phyloP scores from a whole-genome alignment of 2,888 invertebrate genomes.

The Salpingus planirostris region DNA sequence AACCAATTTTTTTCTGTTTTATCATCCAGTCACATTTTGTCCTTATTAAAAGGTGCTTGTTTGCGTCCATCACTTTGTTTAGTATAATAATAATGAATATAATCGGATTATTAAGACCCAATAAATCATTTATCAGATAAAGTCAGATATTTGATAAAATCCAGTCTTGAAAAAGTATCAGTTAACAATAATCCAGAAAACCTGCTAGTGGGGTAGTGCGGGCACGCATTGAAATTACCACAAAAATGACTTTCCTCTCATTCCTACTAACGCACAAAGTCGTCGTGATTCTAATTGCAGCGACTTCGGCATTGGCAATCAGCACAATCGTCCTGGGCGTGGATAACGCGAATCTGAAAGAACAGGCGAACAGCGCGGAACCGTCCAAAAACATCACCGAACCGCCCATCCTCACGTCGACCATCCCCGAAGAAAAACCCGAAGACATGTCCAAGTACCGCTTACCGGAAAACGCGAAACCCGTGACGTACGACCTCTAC shows the following conservation, averaged over 20 bases:
- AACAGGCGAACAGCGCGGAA: conserved; percentile 17
- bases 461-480: conserved; percentile 51
- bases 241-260: conserved; percentile 20
- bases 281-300: conserved; percentile 34
- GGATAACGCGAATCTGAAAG: conserved; percentile 32
- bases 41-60: too few relatives aligned
- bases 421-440: conserved; percentile 9
- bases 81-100: too few relatives aligned
- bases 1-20: too few relatives aligned
- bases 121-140: too few relatives aligned
- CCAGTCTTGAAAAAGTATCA: too few relatives aligned
- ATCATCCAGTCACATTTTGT: too few relatives aligned
- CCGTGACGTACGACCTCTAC: conserved; percentile 57
- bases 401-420: not conserved
- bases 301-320: conserved; percentile 42
- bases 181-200: too few relatives aligned
- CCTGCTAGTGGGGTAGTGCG: too few relatives aligned
- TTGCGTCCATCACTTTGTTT: too few relatives aligned
- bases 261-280: conserved; percentile 35
- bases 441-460: conserved; percentile 38
- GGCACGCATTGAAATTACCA: too few relatives aligned
- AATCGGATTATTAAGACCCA: too few relatives aligned
- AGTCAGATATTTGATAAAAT: too few relatives aligned
- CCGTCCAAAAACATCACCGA: conserved; percentile 5
- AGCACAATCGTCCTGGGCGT: conserved; percentile 48